These are phyloP conservation scores for Teleogryllus occipitalis DNA, from an alignment of 1,140 invertebrate species.

Conservation along the genomic window DNA sequence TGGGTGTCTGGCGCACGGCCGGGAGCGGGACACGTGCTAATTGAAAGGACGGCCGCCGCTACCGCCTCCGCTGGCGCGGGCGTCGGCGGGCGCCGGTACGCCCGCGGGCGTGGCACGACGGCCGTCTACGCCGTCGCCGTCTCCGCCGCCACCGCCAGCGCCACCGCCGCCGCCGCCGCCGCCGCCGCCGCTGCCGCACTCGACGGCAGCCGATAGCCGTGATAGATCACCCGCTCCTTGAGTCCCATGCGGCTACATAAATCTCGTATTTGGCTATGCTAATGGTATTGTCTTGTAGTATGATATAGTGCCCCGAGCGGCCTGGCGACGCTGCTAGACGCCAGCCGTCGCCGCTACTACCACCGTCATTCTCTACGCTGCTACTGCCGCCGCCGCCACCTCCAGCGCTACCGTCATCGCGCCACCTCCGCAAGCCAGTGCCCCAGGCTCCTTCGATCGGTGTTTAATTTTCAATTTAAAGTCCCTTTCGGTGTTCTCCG, in stretches of 20 bases:
- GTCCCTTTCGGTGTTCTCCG: not conserved
- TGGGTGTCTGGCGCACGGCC: too few species aligned
- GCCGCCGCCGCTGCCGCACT: too few species aligned
- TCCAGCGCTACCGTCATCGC: not conserved
- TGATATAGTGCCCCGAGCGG: not conserved
- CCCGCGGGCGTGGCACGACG: too few species aligned
- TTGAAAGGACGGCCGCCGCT: too few species aligned
- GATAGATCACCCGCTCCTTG: not conserved
- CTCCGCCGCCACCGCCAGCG: not conserved
- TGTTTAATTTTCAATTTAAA: slow-evolving; percentile 6
- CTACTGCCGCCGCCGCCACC: too few species aligned
- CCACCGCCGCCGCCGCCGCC: too few species aligned
- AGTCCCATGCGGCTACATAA: not conserved
- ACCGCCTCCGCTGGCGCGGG: too few species aligned
- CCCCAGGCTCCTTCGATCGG: not conserved
- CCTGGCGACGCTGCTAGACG: not conserved
- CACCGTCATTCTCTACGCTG: too few species aligned
- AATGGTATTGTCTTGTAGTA: slow-evolving; percentile 1
- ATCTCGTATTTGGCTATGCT: slow-evolving; percentile 4
- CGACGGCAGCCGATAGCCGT: not conserved
- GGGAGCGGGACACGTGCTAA: too few species aligned
- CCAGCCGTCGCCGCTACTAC: not conserved
- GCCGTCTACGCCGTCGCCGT: too few species aligned
- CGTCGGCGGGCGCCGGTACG: too few species aligned
- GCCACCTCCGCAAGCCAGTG: not conserved